Evolutionary conservation across 37 sponge, comb jelly and placozoan genomes (phyloP).

Genomic region (Ephydatia muelleri): DNA sequence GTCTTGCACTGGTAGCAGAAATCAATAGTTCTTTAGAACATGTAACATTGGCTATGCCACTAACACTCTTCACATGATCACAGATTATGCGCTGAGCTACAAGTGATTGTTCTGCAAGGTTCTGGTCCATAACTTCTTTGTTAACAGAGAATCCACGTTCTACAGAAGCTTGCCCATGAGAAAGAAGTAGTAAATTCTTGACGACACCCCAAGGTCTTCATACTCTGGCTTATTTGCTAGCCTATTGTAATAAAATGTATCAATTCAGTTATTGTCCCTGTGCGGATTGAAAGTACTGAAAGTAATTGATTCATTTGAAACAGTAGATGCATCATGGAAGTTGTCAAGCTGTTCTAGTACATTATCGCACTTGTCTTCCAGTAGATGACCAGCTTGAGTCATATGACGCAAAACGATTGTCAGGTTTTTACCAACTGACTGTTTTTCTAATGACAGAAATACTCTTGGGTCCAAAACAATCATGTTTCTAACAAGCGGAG

Average conservation of each 20-base stretch:
- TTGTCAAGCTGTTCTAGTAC: background rate
- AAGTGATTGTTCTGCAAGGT: background rate
- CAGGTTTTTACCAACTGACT: background rate
- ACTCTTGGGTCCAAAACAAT: background rate
- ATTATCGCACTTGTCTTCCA: background rate
- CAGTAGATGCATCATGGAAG: background rate
- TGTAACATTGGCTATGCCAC: slow-evolving; percentile 2
- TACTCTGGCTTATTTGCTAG: background rate
- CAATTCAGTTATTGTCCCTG: background rate
- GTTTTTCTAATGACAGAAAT: background rate
- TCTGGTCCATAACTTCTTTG: slow-evolving; percentile 1
- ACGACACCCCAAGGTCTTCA: background rate
- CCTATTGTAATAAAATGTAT: background rate
- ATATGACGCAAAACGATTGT: background rate
- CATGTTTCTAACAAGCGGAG: slow-evolving; percentile 1
- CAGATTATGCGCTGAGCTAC: background rate
- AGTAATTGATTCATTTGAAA: slow-evolving; percentile 1
- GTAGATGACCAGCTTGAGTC: background rate
- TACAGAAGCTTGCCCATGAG: slow-evolving; percentile 9
- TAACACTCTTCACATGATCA: slow-evolving; percentile 9
- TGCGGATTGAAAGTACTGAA: slow-evolving; percentile 1
- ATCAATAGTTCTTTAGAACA: background rate
- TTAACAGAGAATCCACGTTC: slow-evolving; percentile 13
- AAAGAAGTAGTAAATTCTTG: slow-evolving; percentile 2
- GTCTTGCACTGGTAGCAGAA: slow-evolving; percentile 1